Evolutionary conservation across 2,888 invertebrate genomes (phyloP).

Genomic region (Epsilonema sp.): DNA sequence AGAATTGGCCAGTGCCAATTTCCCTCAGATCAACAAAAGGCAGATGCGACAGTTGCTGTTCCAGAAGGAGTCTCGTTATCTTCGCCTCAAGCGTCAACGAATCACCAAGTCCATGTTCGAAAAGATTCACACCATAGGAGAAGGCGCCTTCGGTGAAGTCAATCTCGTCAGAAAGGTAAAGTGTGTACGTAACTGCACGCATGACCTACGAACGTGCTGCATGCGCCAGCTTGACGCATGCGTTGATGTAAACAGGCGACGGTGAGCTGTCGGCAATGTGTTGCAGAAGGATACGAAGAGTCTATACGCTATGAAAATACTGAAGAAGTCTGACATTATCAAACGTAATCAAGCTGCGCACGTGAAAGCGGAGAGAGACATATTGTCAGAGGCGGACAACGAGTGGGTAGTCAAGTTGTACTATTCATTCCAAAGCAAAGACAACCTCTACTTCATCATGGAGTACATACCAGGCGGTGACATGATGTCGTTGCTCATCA

Average conservation of each 20-base stretch:
- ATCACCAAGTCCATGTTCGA: constrained; percentile 98
- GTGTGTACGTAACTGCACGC: too few relatives aligned
- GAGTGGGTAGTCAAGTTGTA: constrained; percentile 99
- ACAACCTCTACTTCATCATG: constrained; percentile 91
- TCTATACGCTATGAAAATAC: constrained; percentile 97
- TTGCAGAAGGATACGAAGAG: too few relatives aligned
- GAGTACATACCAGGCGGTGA: too few relatives aligned
- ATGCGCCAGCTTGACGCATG: too few relatives aligned
- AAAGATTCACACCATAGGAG: constrained; percentile 66
- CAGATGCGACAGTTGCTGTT: too few relatives aligned
- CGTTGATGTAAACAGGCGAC: too few relatives aligned
- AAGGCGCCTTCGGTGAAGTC: constrained; percentile 96
- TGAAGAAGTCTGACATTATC: constrained; percentile 82
- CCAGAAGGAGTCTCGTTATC: constrained; percentile 95
- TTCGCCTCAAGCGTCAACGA: constrained; percentile 81
- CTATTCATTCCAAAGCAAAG: constrained; percentile 86
- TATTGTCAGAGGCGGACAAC: constrained; percentile 95
- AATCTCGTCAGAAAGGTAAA: constrained; percentile 50
- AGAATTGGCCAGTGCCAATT: too few relatives aligned
- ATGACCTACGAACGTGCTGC: too few relatives aligned
- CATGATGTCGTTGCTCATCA: constrained; percentile 90
- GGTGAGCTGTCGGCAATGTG: too few relatives aligned
- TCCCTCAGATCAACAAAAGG: too few relatives aligned
- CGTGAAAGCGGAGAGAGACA: constrained; percentile 96
- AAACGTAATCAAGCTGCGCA: constrained; percentile 95